Conservation (phyloP, 2,888 invertebrate species). For the Phyllotreta cruciferae region DNA sequence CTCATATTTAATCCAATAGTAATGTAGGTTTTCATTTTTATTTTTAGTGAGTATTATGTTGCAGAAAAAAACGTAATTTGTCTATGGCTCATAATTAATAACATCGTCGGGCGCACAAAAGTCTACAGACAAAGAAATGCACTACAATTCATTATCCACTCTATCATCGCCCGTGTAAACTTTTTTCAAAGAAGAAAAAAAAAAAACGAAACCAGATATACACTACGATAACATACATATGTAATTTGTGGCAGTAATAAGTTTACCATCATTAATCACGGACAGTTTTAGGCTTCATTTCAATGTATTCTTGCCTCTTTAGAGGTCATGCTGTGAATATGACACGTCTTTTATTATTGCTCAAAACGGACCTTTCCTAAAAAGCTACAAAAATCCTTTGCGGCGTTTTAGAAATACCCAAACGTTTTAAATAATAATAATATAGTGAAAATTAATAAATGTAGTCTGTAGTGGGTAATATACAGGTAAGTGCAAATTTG, state of each 20-base stretch:
- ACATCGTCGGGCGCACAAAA: conserved; percentile 8
- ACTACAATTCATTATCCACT: conserved; percentile 40
- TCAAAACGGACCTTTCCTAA: conserved; percentile 23
- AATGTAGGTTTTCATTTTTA: neutral
- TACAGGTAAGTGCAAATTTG: no score
- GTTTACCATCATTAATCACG: conserved; percentile 53
- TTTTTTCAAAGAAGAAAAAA: conserved; percentile 33
- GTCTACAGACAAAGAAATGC: conserved; percentile 32
- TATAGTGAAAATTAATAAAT: no score
- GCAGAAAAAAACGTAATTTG: conserved; percentile 11
- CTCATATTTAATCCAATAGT: no score
- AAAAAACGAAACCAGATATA: conserved; percentile 43
- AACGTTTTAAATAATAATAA: no score
- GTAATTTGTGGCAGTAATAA: conserved; percentile 50
- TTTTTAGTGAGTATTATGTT: neutral
- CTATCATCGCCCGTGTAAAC: conserved; percentile 42
- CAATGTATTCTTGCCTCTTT: conserved; percentile 47
- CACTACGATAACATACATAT: conserved; percentile 44
- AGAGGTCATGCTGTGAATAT: conserved; percentile 45
- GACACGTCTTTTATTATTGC: conserved; percentile 7
- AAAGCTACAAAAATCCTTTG: conserved; percentile 4
- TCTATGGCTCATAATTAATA: conserved; percentile 19
- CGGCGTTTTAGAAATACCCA: no score
- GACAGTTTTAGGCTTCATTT: conserved; percentile 53
- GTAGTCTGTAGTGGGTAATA: no score